A percentile compares a stretch with the other conserved stretches of the same genome.
These are phyloP conservation scores for Sphaerophoria taeniata DNA, from an alignment of 2,888 invertebrate species.

Conservation along the genomic window DNA sequence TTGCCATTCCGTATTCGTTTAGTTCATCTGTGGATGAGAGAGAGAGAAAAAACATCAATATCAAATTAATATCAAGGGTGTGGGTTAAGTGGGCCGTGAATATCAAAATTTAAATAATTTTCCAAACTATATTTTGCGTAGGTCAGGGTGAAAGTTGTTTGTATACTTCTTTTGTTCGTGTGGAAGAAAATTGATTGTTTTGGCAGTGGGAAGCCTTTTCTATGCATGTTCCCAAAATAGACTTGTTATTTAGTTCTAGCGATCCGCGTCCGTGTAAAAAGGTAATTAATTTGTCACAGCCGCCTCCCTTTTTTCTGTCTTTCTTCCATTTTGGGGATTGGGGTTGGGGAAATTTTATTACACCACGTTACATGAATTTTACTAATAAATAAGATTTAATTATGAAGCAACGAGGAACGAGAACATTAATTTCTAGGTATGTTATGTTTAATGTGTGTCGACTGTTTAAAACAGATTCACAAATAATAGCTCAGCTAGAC, in stretches of 20 bases:
- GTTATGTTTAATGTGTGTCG: neutral
- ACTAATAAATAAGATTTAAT: constrained; percentile 26
- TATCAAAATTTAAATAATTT: neutral
- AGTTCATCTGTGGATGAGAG: constrained; percentile 59
- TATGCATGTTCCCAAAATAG: constrained; percentile 13
- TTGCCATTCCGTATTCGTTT: constrained; percentile 80
- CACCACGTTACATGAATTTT: constrained; percentile 13
- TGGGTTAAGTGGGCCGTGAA: constrained; percentile 5
- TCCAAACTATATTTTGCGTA: constrained; percentile 2
- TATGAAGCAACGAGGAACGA: neutral
- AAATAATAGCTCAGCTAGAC: neutral
- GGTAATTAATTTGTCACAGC: constrained; percentile 34
- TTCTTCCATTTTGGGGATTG: neutral
- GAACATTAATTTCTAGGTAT: neutral
- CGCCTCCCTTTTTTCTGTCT: neutral
- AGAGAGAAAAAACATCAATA: neutral
- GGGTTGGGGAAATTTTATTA: constrained; percentile 2
- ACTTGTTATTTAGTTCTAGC: constrained; percentile 7
- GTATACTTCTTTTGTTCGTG: neutral
- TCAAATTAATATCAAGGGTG: neutral
- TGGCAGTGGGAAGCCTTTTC: constrained; percentile 9
- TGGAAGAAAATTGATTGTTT: constrained; percentile 4
- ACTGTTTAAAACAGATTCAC: constrained; percentile 20
- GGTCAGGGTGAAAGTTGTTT: constrained; percentile 41
- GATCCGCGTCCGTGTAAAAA: constrained; percentile 26